Evolutionary conservation across 23 tunicate genomes (phyloP), one percentile per base, ranked within the genome.

Genomic region (Botrylloides violaceus): DNA sequence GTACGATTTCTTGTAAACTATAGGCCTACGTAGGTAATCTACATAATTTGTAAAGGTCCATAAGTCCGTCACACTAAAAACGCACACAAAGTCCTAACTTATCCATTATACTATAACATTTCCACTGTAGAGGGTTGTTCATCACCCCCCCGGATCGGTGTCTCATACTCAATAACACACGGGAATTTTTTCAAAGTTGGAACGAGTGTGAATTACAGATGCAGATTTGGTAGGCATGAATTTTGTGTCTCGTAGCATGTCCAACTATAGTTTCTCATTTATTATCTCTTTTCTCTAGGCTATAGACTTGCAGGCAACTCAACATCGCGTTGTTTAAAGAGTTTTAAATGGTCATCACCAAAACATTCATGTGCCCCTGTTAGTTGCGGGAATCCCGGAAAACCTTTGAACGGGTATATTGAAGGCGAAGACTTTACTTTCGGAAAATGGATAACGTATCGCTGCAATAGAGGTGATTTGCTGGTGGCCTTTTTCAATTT

Each of bases 181-280:
- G 70, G 70, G 29, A 31, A 26, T 63, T 22, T 31, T 19, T 63
- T 63, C 4, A 31, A 22, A 7, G 70, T 63, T 28, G 70, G 70
- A 63, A 29, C 70, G 33, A 63, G n/a, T 7, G 33, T 33, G 35
- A 63, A 4, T 31, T 63, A 63, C 33, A 33, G 33, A 28, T 63
- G 70, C 33, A 63, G 70, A 63, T 63, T 63, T 63, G 70, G 70
- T 63, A 63, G 20, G 62, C 23, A 4, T n/a, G n/a, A n/a, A n/a
- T n/a, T n/a, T n/a, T n/a, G n/a, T n/a, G n/a, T n/a, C n/a, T n/a
- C n/a, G n/a, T n/a, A n/a, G n/a, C n/a, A n/a, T n/a, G n/a, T n/a
- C n/a, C n/a, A n/a, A n/a, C n/a, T n/a, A n/a, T n/a, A n/a, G n/a
- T n/a, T n/a, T n/a, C n/a, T n/a, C n/a, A n/a, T n/a, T n/a, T n/a